Evolutionary conservation across 2,797 vertebrate species (phyloP).

Genomic region (Phylloscopus collybita): DNA sequence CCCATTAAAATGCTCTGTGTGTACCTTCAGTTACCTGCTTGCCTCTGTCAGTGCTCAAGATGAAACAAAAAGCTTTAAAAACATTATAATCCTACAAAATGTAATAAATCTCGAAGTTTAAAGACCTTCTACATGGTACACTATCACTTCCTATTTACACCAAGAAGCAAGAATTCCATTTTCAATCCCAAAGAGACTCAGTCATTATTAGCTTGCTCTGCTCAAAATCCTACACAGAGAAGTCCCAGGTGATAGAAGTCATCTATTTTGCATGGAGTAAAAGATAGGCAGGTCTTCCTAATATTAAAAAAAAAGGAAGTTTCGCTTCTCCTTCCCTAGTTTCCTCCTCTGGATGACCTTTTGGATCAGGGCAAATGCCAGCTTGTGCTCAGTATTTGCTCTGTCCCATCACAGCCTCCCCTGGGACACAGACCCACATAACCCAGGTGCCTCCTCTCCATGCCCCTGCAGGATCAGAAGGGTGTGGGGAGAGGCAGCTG

Average conservation of each 20-base stretch:
- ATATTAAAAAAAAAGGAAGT: background rate
- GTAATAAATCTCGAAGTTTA: background rate
- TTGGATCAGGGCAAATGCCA: background rate
- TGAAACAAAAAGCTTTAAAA: constrained; percentile 8
- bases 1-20: background rate
- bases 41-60: background rate
- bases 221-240: background rate
- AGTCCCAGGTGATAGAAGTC: background rate
- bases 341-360: background rate
- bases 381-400: rapidly evolving
- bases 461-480: background rate
- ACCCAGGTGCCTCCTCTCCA: rapidly evolving
- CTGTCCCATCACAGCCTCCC: background rate
- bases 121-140: background rate
- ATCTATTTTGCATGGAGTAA: background rate
- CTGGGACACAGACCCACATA: rapidly evolving
- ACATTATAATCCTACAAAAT: background rate
- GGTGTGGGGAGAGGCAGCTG: background rate
- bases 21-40: background rate
- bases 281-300: background rate
- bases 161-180: background rate
- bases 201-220: background rate
- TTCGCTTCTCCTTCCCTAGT: background rate
- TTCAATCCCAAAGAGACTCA: background rate
- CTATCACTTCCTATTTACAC: background rate